Evolutionary conservation across 2,888 invertebrate genomes (phyloP), one percentile per base, ranked within the genome.

Genomic region (Cephus pygmeus): DNA sequence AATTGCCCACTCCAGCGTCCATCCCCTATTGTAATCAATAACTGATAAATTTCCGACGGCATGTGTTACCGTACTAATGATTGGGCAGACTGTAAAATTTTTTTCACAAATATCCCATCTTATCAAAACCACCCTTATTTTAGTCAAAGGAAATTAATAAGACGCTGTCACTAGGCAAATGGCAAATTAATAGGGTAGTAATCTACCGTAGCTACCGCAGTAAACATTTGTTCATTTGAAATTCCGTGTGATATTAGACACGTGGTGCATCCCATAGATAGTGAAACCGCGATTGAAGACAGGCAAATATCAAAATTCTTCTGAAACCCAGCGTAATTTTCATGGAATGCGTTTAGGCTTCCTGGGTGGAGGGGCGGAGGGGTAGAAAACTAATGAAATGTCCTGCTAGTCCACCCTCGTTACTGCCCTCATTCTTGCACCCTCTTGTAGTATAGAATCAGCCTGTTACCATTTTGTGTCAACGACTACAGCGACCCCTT

Each of bases 1-100:
- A 89, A 88, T 90, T 89, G 89, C 87, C 87, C 86, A 84, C 85
- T 85, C 85, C 79, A 73, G 73, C 83, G 12, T 12, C 34, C 12
- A 31, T 31, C 31, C 71, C 71, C 71, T 34, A n/a, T 71, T 23
- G 9, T 9, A 9, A 56, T 56, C 56, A 56, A 56, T 56, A 56
- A 56, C 2, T 23, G 56, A 15, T 56, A 23, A 23, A 15, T 23
- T 23, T 56, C 56, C 2, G 23, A 56, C 15, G 56, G 23, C 56
- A 56, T 56, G 9, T 56, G 56, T 23, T 56, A 56, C 56, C 23
- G 23, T 23, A 23, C 56, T 9, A 23, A 56, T 9, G 23, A 23
- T 56, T 9, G 23, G 56, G 9, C 23, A 9, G 9, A 56, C 9
- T 23, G 2, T 56, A 15, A 23, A 9, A 23, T 23, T 23, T 23